phyloP scores from a whole-genome alignment of 2,888 invertebrate genomes.

The Xanthia togata region DNA sequence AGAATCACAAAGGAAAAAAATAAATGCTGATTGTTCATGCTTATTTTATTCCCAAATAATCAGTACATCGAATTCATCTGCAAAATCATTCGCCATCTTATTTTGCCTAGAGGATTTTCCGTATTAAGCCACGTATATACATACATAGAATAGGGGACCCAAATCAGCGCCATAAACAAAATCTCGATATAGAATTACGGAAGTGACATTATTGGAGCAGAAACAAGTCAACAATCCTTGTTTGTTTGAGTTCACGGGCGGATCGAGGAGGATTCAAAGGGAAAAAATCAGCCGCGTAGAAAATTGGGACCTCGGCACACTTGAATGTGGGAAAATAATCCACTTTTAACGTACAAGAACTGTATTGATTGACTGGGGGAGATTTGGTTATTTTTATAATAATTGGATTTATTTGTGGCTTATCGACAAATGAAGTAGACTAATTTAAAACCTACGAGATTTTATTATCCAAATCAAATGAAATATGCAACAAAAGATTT shows the following conservation, averaged over 20 bases:
- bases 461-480: neutral
- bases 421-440: neutral
- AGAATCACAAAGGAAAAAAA: constrained; percentile 22
- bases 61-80: constrained; percentile 61
- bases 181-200: constrained; percentile 66
- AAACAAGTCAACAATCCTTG: constrained; percentile 69
- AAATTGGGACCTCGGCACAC: constrained; percentile 62
- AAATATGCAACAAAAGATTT: neutral
- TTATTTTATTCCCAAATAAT: constrained; percentile 54
- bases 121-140: constrained; percentile 48
- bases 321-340: constrained; percentile 63
- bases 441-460: neutral
- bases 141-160: constrained; percentile 37
- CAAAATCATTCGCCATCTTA: constrained; percentile 56
- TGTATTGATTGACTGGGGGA: constrained; percentile 51
- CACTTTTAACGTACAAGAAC: constrained; percentile 57
- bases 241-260: constrained; percentile 66
- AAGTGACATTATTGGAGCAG: constrained; percentile 66
- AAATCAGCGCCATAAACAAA: constrained; percentile 66
- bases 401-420: constrained; percentile 12
- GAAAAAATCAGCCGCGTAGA: constrained; percentile 65
- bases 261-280: constrained; percentile 58
- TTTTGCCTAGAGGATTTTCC: constrained; percentile 37
- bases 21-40: constrained; percentile 48
- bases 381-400: constrained; percentile 15